Conservation (phyloP, 2,888 invertebrate species). For the Sepiola atlantica region DNA sequence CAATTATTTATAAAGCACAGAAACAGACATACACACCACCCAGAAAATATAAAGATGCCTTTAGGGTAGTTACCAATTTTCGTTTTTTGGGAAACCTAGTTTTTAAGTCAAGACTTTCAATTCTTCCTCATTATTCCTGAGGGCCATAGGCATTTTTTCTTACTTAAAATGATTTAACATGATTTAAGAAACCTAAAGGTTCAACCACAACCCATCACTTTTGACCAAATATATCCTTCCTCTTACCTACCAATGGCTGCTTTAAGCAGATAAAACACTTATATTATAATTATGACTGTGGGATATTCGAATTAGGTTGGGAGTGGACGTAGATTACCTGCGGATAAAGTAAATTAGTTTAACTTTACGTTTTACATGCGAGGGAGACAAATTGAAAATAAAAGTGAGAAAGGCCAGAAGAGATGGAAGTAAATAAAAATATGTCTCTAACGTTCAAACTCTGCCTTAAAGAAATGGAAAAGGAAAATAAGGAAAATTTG, state of each 20-base stretch:
- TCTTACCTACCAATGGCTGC: neutral
- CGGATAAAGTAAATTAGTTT: slow-evolving; percentile 32
- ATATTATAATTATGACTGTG: slow-evolving; percentile 9
- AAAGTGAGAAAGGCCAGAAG: neutral
- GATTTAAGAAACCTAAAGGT: neutral
- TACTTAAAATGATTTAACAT: neutral
- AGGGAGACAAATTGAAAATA: neutral
- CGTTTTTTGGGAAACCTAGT: neutral
- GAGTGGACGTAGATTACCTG: neutral
- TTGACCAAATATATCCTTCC: neutral
- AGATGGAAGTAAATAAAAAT: neutral
- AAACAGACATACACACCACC: too few relatives aligned
- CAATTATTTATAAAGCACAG: neutral
- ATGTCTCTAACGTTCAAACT: neutral
- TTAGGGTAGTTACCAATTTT: neutral
- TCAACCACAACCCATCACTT: neutral
- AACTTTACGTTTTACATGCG: neutral
- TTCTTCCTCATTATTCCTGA: neutral
- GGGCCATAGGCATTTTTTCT: neutral
- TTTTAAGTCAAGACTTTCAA: neutral
- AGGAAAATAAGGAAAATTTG: neutral
- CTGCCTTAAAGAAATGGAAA: neutral
- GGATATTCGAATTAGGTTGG: neutral
- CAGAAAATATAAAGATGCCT: neutral
- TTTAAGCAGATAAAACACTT: neutral